These are phyloP conservation scores for Helicolenus hilgendorfi DNA, from an alignment of 2,797 vertebrate genomes.

Conservation along the genomic window DNA sequence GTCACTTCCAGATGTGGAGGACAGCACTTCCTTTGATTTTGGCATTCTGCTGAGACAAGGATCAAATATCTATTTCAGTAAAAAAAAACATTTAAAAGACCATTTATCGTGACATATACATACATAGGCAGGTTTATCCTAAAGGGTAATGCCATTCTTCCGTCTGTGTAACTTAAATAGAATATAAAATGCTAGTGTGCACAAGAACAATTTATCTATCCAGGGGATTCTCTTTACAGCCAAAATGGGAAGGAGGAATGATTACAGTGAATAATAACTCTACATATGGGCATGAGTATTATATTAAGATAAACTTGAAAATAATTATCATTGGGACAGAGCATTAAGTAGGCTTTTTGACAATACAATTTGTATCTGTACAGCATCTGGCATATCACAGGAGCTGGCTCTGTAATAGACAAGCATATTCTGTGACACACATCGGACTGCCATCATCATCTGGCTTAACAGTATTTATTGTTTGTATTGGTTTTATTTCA, in stretches of 20 bases:
- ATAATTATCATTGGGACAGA: neutral
- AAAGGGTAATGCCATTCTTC: neutral
- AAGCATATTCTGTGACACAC: no score
- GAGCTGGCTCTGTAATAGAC: neutral
- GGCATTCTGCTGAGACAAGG: constrained; percentile 93
- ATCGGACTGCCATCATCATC: neutral
- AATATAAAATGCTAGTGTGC: neutral
- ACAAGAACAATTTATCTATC: neutral
- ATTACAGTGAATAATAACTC: neutral
- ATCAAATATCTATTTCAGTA: neutral
- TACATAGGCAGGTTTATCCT: neutral
- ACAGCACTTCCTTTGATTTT: constrained; percentile 98
- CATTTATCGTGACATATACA: neutral
- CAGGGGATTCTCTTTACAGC: neutral
- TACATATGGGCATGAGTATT: neutral
- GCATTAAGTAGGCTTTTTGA: neutral
- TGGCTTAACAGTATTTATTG: neutral
- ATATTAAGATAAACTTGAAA: neutral
- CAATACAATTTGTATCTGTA: neutral
- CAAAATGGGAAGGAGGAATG: neutral
- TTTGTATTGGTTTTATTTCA: neutral
- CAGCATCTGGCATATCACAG: neutral
- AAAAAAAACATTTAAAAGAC: neutral
- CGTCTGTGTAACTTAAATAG: neutral
- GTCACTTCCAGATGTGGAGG: constrained; percentile 96